These are phyloP conservation scores for Varanus salvator DNA, from an alignment of 2,113 vertebrate genomes.

Conservation along the genomic window DNA sequence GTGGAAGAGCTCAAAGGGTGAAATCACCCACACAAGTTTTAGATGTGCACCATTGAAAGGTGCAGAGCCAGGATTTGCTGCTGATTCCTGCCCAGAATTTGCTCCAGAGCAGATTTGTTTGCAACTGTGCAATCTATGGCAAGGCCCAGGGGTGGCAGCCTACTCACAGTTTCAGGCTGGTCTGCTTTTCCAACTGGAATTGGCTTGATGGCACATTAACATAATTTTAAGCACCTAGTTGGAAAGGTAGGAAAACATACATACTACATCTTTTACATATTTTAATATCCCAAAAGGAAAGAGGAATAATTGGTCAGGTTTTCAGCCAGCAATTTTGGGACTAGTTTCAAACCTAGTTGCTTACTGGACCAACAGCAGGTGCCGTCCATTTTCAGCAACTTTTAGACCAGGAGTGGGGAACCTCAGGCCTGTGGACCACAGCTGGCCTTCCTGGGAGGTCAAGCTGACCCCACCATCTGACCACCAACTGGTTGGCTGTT, in stretches of 20 bases:
- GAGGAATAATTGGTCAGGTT: not conserved
- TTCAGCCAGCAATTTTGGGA: not conserved
- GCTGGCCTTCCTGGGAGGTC: no score
- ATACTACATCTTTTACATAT: no score
- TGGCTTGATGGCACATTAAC: not conserved
- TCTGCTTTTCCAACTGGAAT: not conserved
- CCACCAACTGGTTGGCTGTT: no score
- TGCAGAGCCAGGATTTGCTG: not conserved
- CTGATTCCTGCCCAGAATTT: not conserved
- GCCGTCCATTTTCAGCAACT: not conserved
- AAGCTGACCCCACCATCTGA: no score
- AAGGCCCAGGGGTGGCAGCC: constrained; percentile 7
- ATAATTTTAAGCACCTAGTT: not conserved
- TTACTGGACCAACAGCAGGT: not conserved
- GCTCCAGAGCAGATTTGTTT: no score
- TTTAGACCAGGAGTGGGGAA: no score
- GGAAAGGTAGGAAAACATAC: not conserved
- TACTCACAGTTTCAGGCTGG: not conserved
- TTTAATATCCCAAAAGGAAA: not conserved
- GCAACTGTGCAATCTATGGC: not conserved
- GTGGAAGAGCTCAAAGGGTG: not conserved
- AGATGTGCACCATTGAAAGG: not conserved
- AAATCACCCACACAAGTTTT: not conserved
- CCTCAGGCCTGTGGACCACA: no score
- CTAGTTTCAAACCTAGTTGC: not conserved